Percentiles rank a stretch among this genome's conserved stretches.
Evolutionary conservation across 2,797 vertebrate species (phyloP).

Genomic region (Oreochromis grahami): DNA sequence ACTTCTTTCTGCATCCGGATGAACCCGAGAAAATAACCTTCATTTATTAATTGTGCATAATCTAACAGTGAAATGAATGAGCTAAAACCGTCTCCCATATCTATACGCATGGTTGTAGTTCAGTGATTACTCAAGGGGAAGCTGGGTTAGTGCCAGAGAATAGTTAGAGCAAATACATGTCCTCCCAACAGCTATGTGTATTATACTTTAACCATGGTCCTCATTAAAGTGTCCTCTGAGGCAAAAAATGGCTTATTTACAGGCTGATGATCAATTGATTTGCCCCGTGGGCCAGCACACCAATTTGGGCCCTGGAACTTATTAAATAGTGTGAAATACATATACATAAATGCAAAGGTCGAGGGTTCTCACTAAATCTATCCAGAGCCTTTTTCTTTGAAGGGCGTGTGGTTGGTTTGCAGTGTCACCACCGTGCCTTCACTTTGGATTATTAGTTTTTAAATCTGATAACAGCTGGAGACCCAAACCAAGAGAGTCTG

Average conservation of each 20-base stretch:
- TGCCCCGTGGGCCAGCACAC: neutral
- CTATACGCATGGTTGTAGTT: slow-evolving; percentile 51
- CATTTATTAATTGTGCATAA: slow-evolving; percentile 51
- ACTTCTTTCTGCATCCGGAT: neutral
- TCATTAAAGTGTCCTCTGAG: slow-evolving; percentile 44
- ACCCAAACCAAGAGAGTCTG: neutral
- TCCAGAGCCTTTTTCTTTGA: neutral
- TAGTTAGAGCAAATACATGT: slow-evolving; percentile 35
- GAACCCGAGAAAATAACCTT: slow-evolving; percentile 12
- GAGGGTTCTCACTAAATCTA: neutral
- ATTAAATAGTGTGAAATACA: neutral
- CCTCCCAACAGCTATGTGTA: slow-evolving; percentile 17
- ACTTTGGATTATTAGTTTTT: neutral
- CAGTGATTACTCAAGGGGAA: slow-evolving; percentile 42
- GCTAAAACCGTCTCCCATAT: slow-evolving; percentile 16
- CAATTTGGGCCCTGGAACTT: slow-evolving; percentile 3
- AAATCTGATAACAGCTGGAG: neutral
- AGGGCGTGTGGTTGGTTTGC: neutral
- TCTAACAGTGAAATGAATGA: slow-evolving; percentile 25
- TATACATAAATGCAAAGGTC: slow-evolving; percentile 25
- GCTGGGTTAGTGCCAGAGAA: slow-evolving; percentile 39
- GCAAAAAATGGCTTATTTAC: slow-evolving; percentile 23
- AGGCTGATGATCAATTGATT: slow-evolving; percentile 40
- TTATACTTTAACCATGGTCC: slow-evolving; percentile 1
- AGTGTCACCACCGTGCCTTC: neutral